These are phyloP conservation scores for Xyrauchen texanus DNA, from an alignment of 2,113 vertebrate genomes.

Conservation along the genomic window DNA sequence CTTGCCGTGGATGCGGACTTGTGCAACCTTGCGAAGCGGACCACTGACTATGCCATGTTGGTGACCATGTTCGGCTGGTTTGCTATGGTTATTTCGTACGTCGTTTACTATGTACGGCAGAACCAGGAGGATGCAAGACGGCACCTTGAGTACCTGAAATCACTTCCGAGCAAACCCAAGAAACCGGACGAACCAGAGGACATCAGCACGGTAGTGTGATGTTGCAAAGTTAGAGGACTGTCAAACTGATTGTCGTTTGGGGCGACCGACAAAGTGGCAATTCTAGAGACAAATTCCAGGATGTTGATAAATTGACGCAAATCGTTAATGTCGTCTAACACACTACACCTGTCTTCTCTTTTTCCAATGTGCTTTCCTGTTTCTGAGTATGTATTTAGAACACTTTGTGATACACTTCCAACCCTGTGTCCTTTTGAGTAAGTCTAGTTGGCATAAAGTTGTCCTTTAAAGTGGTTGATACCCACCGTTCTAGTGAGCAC, in stretches of 20 bases:
- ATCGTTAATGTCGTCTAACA: constrained; percentile 50
- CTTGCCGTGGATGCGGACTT: constrained; percentile 91
- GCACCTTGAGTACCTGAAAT: constrained; percentile 99
- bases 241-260: too few relatives aligned
- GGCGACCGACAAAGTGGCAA: too few relatives aligned
- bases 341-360: constrained; percentile 47
- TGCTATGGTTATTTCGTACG: constrained; percentile 98
- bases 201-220: constrained; percentile 96
- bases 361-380: constrained; percentile 47
- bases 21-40: constrained; percentile 94
- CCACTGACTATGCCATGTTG: constrained; percentile 97
- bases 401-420: constrained; percentile 48
- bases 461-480: not conserved
- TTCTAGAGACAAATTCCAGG: too few relatives aligned
- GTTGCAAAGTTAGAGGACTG: not conserved
- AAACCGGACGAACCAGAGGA: constrained; percentile 94
- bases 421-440: constrained; percentile 37
- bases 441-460: constrained; percentile 40
- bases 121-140: constrained; percentile 97
- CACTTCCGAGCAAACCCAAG: constrained; percentile 97
- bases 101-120: constrained; percentile 97
- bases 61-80: constrained; percentile 99
- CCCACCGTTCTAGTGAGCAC: constrained; percentile 24
- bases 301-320: constrained; percentile 1
- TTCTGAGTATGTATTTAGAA: constrained; percentile 42